phyloP scores from a whole-genome alignment of 2,113 vertebrate species.

The Halcyon senegalensis region DNA sequence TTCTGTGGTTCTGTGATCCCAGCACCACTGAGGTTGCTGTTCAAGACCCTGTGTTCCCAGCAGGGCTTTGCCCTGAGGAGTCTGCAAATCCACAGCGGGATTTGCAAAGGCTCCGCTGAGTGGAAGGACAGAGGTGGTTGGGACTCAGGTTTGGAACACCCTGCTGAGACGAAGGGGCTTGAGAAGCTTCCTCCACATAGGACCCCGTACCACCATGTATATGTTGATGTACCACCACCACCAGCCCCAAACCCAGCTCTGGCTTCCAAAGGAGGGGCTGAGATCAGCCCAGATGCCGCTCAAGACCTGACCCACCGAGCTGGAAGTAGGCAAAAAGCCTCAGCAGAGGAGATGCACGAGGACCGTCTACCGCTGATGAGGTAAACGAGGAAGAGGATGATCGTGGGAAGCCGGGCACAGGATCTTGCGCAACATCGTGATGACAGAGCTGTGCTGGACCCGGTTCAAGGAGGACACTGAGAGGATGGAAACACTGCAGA shows the following conservation, averaged over 20 bases:
- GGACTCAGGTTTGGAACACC: background rate
- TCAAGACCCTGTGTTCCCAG: background rate
- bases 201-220: background rate
- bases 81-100: accelerated
- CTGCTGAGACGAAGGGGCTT: background rate
- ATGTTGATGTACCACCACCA: background rate
- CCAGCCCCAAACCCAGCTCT: background rate
- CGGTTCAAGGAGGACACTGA: background rate
- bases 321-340: background rate
- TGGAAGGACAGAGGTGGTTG: background rate
- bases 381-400: background rate
- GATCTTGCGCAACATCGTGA: background rate
- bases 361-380: no score
- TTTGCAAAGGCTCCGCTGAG: background rate
- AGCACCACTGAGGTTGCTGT: background rate
- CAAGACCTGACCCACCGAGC: accelerated
- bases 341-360: background rate
- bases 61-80: background rate
- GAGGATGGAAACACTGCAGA: background rate
- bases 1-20: background rate
- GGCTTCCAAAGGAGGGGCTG: background rate
- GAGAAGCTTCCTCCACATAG: background rate
- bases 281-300: background rate
- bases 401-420: background rate
- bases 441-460: background rate